Base-by-base conservation (phyloP, 30 jellyfish, hydroid and myxozoan species). In the Chironex yamaguchii region DNA sequence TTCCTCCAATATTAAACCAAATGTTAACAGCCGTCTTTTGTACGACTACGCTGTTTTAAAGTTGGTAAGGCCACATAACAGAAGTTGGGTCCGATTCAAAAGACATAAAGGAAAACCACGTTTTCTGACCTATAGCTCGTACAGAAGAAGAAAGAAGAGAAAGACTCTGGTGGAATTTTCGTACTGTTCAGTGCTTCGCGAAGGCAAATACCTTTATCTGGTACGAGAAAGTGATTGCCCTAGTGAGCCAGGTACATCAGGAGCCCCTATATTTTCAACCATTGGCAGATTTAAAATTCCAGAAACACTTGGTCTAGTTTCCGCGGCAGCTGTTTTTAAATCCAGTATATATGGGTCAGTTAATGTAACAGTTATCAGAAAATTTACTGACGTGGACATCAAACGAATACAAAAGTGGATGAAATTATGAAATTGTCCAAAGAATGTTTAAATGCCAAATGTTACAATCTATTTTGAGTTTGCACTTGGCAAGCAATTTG, bases 31-130 rank as follows among this genome's bases (percentile, higher is more conserved):
- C 73, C 58, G 94, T 36, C 48, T 71, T 36, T 32, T 84, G 0
- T 72, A 71, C 67, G 94, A 85, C 29, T 85, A 85, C 32, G 94
- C 94, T 0, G 80, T 85, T 2, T 65, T 85, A 28, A 54, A 85
- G 36, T 77, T 85, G 0, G 80, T 32, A 36, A 78, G 94, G 11
- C 94, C 83, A 0, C 94, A 85, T 50, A 62, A 69, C 30, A 52
- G 52, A 77, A 88, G 89, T 0, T 85, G 74, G 24, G 31, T 85
- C 72, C 31, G 34, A 1, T 65, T 53, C 25, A 71, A 72, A 74
- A 85, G 84, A 29, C 27, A 74, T 1, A 71, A 53, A 34, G 36
- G 34, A 17, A 21, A 23, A 11, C 82, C 62, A 14, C 71, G 89
- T 12, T 30, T 78, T 0, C 48, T 85, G 29, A 85, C 36, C 25